Evolutionary conservation across 2,888 invertebrate species (phyloP).

Genomic region (Dinocampus coccinellae): DNA sequence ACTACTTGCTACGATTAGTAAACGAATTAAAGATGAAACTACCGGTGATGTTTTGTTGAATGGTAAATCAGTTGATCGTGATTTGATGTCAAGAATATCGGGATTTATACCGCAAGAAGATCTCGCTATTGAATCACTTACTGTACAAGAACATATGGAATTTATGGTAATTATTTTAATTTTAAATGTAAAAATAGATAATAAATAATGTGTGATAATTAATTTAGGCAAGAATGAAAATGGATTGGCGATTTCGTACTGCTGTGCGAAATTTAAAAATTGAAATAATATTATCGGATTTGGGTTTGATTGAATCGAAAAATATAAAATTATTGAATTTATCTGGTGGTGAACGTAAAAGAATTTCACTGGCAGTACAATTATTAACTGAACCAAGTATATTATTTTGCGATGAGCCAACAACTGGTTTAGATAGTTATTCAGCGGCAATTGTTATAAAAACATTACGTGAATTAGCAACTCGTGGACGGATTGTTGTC

Average conservation of each 20-base stretch:
- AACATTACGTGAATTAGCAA: constrained; percentile 76
- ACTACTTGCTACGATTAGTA: constrained; percentile 80
- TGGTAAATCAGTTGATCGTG: constrained; percentile 75
- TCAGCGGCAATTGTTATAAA: constrained; percentile 86
- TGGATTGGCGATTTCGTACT: constrained; percentile 73
- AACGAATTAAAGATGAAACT: constrained; percentile 77
- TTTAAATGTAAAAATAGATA: neutral
- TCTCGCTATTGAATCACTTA: constrained; percentile 82
- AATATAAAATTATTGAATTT: constrained; percentile 81
- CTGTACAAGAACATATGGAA: constrained; percentile 85
- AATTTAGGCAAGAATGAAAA: constrained; percentile 82
- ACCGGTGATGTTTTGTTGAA: constrained; percentile 81
- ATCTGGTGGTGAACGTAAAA: constrained; percentile 91
- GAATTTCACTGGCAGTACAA: constrained; percentile 90
- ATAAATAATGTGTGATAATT: neutral
- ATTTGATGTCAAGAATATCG: constrained; percentile 81
- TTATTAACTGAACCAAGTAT: constrained; percentile 89
- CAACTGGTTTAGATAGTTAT: constrained; percentile 92
- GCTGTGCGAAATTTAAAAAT: constrained; percentile 68
- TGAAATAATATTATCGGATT: constrained; percentile 72
- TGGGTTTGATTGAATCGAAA: constrained; percentile 81
- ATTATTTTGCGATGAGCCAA: constrained; percentile 94
- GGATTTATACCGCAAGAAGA: constrained; percentile 91
- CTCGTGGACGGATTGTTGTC: constrained; percentile 82
- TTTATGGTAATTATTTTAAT: constrained; percentile 79